A percentile compares a stretch with the other conserved stretches of the same genome.
Conservation (phyloP, 2,797 vertebrate species). For the Nothura maculosa region DNA sequence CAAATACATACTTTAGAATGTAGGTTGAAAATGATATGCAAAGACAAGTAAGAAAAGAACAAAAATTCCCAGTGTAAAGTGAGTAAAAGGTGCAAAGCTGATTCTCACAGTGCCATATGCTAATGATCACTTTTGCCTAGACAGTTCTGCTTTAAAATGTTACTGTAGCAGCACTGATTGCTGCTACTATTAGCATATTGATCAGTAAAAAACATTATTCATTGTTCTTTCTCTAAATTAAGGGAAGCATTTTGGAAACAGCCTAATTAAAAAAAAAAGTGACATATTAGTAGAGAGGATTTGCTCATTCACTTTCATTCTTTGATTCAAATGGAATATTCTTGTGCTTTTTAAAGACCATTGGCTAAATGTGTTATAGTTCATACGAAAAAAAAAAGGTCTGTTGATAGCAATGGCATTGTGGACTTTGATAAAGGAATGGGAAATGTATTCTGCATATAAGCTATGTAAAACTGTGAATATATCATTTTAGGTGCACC, state of each 20-base stretch:
- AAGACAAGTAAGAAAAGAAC: not conserved
- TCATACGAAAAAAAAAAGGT: not conserved
- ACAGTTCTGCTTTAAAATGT: not conserved
- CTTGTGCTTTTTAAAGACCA: constrained; percentile 44
- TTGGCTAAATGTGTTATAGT: not conserved
- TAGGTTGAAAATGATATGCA: not conserved
- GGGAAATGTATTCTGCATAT: not conserved
- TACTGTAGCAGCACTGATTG: not conserved
- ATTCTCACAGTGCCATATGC: not conserved
- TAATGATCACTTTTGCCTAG: not conserved
- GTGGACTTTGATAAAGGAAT: not conserved
- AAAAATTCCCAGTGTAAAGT: not conserved
- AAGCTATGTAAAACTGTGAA: not conserved
- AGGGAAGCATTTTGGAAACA: not conserved
- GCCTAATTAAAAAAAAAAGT: not conserved
- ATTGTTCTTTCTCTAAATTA: not conserved
- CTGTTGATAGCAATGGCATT: constrained; percentile 31
- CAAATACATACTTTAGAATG: not conserved
- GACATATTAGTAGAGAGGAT: not conserved
- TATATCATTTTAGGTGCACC: not conserved
- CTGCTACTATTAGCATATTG: not conserved
- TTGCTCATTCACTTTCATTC: not conserved
- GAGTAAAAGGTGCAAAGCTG: not conserved
- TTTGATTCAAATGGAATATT: constrained; percentile 48
- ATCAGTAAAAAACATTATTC: not conserved